phyloP scores from a whole-genome alignment of 2,797 vertebrate genomes.

The Pempheris klunzingeri region DNA sequence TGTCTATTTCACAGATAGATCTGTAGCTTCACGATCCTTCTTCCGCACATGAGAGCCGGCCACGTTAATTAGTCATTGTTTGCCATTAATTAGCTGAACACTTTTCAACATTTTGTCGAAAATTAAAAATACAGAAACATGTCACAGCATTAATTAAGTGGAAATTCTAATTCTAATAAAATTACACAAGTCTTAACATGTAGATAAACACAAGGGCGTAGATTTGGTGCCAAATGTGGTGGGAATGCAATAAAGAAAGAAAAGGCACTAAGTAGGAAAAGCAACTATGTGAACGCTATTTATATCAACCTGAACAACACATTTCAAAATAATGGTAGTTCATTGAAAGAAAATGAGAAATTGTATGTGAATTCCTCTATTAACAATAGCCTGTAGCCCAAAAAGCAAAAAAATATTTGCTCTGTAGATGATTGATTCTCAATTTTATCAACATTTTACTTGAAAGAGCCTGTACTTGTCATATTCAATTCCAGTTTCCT shows the following conservation, averaged over 20 bases:
- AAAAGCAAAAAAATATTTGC: too few relatives aligned
- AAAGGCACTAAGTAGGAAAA: too few relatives aligned
- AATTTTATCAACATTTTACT: neutral
- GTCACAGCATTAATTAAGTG: neutral
- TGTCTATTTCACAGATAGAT: slow-evolving; percentile 29
- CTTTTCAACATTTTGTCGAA: slow-evolving; percentile 37
- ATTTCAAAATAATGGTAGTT: neutral
- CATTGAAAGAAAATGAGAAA: neutral
- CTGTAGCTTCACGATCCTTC: slow-evolving; percentile 10
- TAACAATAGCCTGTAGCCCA: neutral
- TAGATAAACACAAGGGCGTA: neutral
- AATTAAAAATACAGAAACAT: slow-evolving; percentile 30
- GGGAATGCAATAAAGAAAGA: neutral
- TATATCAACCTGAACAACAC: neutral
- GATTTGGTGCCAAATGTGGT: neutral
- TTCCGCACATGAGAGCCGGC: slow-evolving; percentile 10
- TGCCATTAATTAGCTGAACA: slow-evolving; percentile 49
- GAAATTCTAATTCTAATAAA: neutral
- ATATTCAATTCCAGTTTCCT: neutral
- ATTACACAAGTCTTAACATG: neutral
- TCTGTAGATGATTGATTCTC: too few relatives aligned
- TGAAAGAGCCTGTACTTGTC: neutral
- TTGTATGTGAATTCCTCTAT: neutral
- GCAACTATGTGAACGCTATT: neutral
- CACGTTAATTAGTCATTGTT: slow-evolving; percentile 42